Evolutionary conservation across 2,113 vertebrate species (phyloP).

Genomic region (Platichthys stellatus): DNA sequence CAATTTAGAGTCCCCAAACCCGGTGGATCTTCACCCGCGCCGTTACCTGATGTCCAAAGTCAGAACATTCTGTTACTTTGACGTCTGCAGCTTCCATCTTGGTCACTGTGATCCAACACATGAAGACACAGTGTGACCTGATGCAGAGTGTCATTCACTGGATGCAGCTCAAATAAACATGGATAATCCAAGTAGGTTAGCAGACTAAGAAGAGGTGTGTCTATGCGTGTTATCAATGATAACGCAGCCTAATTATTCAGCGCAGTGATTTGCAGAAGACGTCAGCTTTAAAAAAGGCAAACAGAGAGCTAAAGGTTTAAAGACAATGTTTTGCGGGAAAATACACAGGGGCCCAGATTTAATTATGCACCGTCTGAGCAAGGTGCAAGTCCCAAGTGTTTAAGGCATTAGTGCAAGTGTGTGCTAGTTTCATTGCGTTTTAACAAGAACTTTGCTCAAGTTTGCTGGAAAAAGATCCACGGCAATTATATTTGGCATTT

Average conservation of each 20-base stretch:
- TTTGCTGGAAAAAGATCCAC: neutral
- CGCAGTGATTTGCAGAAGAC: neutral
- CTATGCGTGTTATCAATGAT: neutral
- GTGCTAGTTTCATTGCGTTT: neutral
- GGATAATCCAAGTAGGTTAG: conserved; percentile 47
- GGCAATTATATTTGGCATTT: neutral
- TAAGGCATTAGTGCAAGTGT: no score
- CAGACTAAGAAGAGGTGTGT: conserved; percentile 20
- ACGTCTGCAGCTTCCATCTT: neutral
- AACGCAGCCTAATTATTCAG: conserved; percentile 7
- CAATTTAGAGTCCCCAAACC: neutral
- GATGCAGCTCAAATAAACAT: conserved; percentile 17
- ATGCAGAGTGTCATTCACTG: neutral
- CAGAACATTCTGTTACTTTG: conserved; percentile 1
- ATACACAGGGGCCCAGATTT: no score
- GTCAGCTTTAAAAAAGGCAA: neutral
- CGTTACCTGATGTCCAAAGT: neutral
- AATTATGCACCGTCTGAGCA: neutral
- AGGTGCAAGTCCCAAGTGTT: neutral
- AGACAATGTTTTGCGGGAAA: neutral
- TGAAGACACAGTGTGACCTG: neutral
- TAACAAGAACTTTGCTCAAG: neutral
- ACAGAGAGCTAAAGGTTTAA: neutral
- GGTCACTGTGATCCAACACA: neutral
- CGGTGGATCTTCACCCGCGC: neutral